Percentiles rank a stretch among this genome's conserved stretches.
Evolutionary conservation across 2,888 invertebrate species (phyloP).

Genomic region (Entomobrya proxima): DNA sequence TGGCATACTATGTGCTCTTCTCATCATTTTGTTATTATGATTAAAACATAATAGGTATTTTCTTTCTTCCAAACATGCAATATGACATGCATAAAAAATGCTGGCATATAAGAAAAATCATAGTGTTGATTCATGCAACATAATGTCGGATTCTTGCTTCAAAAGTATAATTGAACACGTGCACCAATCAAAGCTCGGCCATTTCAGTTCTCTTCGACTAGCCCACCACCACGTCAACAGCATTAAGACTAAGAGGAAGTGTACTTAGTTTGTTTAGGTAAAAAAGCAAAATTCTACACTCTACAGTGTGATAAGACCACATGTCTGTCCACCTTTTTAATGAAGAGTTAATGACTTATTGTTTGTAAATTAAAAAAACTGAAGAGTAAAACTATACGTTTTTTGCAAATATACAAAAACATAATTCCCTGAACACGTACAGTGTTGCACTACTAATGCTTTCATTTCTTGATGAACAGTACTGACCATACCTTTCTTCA

Average conservation of each 20-base stretch:
- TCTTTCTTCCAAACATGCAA: too few relatives aligned
- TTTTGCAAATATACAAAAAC: neutral
- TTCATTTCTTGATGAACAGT: conserved; percentile 9
- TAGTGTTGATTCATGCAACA: neutral
- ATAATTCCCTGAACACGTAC: neutral
- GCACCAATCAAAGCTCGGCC: conserved; percentile 8
- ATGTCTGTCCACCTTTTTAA: conserved; percentile 32
- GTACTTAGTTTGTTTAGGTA: conserved; percentile 33
- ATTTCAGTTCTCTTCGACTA: neutral
- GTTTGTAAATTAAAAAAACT: conserved; percentile 47
- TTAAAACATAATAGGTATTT: conserved; percentile 39
- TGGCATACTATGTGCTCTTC: conserved; percentile 38
- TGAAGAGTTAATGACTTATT: conserved; percentile 60
- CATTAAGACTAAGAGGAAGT: conserved; percentile 34
- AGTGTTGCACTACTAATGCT: neutral
- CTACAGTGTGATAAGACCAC: neutral
- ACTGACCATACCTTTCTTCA: conserved; percentile 23
- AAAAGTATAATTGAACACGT: conserved; percentile 48
- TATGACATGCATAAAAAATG: too few relatives aligned
- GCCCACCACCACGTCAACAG: neutral
- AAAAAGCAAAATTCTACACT: conserved; percentile 11
- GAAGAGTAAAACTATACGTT: neutral
- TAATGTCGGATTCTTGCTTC: conserved; percentile 12
- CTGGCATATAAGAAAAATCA: too few relatives aligned
- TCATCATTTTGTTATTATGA: neutral